These are phyloP conservation scores for Andrena bicolor DNA, from an alignment of 2,888 invertebrate genomes.

Conservation along the genomic window DNA sequence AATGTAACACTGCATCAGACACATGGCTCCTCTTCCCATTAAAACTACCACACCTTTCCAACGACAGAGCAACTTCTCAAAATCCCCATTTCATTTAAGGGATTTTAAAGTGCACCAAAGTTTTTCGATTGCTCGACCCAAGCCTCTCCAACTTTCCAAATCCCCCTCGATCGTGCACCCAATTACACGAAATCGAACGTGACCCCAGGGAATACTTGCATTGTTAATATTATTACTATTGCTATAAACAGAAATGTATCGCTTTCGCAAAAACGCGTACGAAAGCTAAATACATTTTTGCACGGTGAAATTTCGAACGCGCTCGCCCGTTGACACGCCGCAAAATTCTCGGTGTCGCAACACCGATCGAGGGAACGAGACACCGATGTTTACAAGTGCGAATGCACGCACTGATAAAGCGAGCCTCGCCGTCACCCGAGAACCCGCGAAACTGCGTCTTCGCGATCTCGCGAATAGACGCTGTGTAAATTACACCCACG, in stretches of 20 bases:
- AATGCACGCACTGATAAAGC: conserved; percentile 26
- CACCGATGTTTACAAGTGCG: conserved; percentile 23
- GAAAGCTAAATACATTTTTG: no score
- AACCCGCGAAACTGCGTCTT: conserved; percentile 1
- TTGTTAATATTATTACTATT: no score
- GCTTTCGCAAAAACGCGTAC: no score
- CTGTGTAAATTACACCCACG: conserved; percentile 31
- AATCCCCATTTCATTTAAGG: no score
- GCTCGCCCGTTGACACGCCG: not conserved
- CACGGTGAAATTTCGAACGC: not conserved
- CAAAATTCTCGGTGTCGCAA: no score
- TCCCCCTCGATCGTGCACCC: not conserved
- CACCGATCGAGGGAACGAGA: not conserved
- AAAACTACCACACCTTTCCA: no score
- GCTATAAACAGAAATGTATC: no score
- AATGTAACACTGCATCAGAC: no score
- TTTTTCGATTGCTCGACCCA: not conserved
- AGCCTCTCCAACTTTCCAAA: conserved; percentile 1
- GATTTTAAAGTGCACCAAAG: not conserved
- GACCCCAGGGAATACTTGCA: not conserved
- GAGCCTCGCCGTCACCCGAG: conserved; percentile 20
- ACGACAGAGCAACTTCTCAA: no score
- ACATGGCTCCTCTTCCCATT: no score
- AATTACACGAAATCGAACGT: not conserved
- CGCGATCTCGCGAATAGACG: not conserved